phyloP scores from a whole-genome alignment of 1,140 invertebrate species.

The Panagrolaimus sp. region DNA sequence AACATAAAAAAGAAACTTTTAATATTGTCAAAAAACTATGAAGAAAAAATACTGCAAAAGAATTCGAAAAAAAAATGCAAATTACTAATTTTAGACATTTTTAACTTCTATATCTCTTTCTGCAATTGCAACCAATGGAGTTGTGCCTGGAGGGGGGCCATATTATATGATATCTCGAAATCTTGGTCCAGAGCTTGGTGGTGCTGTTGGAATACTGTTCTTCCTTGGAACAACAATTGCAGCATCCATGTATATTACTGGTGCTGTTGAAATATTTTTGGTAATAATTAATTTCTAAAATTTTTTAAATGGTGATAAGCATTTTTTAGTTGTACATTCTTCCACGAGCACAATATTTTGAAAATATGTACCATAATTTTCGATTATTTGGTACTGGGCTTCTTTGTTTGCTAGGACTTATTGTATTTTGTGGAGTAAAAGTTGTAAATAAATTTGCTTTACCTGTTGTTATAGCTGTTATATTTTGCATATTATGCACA shows the following conservation, averaged over 20 bases:
- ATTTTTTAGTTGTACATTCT: slow-evolving; percentile 85
- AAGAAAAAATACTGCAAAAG: not conserved
- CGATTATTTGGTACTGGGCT: slow-evolving; percentile 86
- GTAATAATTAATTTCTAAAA: slow-evolving; percentile 62
- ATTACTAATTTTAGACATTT: slow-evolving; percentile 72
- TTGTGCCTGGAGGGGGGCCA: slow-evolving; percentile 92
- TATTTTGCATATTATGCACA: slow-evolving; percentile 89
- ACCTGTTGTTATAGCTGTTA: slow-evolving; percentile 86
- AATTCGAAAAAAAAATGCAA: too few relatives aligned
- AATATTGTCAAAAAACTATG: not conserved
- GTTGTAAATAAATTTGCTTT: slow-evolving; percentile 93
- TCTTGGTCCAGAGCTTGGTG: slow-evolving; percentile 86
- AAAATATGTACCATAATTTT: slow-evolving; percentile 97
- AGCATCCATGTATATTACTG: slow-evolving; percentile 97
- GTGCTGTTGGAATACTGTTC: slow-evolving; percentile 94
- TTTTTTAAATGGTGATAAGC: slow-evolving; percentile 55
- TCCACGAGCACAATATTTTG: slow-evolving; percentile 83
- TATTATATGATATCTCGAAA: slow-evolving; percentile 98
- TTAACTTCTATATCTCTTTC: slow-evolving; percentile 97
- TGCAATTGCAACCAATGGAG: slow-evolving; percentile 97
- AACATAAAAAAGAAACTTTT: slow-evolving; percentile 6
- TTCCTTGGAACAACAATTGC: slow-evolving; percentile 96
- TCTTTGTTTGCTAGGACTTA: slow-evolving; percentile 79
- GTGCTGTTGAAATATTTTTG: slow-evolving; percentile 93
- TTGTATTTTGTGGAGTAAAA: slow-evolving; percentile 89